These are phyloP conservation scores for Melieria omissa DNA, from an alignment of 2,888 invertebrate species.

Conservation along the genomic window DNA sequence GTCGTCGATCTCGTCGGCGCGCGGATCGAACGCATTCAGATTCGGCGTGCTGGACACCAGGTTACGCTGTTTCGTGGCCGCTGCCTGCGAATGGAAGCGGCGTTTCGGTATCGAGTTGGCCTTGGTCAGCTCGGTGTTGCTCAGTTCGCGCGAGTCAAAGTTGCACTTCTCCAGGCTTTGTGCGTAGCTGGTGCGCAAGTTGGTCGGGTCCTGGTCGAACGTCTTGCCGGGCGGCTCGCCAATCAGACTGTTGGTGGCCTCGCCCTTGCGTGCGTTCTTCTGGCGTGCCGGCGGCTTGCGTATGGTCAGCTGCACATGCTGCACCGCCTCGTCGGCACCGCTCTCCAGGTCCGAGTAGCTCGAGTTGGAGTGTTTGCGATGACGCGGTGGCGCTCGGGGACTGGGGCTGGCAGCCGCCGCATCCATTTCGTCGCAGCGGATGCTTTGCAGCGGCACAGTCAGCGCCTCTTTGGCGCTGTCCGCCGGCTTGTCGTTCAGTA, in stretches of 20 bases:
- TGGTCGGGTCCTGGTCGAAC: conserved; percentile 66
- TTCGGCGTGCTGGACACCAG: conserved; percentile 73
- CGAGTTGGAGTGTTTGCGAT: conserved; percentile 41
- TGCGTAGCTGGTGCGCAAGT: conserved; percentile 63
- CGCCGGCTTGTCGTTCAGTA: conserved; percentile 67
- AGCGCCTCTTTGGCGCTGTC: conserved; percentile 33
- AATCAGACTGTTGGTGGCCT: conserved; percentile 32
- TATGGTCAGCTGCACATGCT: conserved; percentile 60
- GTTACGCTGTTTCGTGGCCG: conserved; percentile 55
- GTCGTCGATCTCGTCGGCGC: conserved; percentile 65
- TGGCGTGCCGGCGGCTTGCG: conserved; percentile 55
- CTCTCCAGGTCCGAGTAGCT: conserved; percentile 38
- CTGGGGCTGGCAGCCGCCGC: conserved; percentile 11
- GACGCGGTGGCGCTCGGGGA: conserved; percentile 46
- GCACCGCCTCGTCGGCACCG: conserved; percentile 45
- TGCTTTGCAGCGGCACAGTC: neutral
- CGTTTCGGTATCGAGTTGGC: conserved; percentile 53
- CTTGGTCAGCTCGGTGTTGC: conserved; percentile 41
- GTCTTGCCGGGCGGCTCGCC: conserved; percentile 49
- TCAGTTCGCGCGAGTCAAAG: conserved; percentile 55
- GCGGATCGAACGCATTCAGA: conserved; percentile 66
- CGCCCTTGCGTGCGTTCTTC: conserved; percentile 43
- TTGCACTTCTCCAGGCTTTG: conserved; percentile 65
- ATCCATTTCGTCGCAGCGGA: neutral
- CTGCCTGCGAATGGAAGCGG: conserved; percentile 56